Evolutionary conservation across 2,888 invertebrate species (phyloP).

Genomic region (Euclidia mi): DNA sequence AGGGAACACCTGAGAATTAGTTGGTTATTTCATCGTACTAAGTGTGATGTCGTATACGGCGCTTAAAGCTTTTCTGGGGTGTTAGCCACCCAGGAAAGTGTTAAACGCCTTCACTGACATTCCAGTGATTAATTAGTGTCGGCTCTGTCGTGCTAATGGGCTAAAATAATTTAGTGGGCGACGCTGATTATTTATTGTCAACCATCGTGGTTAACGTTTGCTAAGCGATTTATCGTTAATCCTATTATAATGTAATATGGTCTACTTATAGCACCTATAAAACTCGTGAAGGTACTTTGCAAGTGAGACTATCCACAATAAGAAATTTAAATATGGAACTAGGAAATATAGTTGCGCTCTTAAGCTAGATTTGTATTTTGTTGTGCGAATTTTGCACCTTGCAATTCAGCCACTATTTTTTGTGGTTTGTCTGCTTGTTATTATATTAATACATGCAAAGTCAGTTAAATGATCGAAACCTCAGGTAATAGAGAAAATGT

Average conservation of each 20-base stretch:
- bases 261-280: constrained; percentile 27
- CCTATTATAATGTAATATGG: constrained; percentile 41
- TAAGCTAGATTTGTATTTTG: too few species aligned
- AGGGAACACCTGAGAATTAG: constrained; percentile 26
- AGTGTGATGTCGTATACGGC: constrained; percentile 44
- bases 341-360: too few species aligned
- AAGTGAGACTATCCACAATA: background rate
- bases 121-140: constrained; percentile 87
- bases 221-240: constrained; percentile 75
- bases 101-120: constrained; percentile 86
- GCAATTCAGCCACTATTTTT: too few species aligned
- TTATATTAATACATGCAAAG: too few species aligned
- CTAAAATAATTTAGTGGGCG: constrained; percentile 88
- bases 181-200: constrained; percentile 82
- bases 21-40: constrained; percentile 38
- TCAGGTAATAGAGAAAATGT: too few species aligned
- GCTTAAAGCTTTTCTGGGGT: constrained; percentile 53
- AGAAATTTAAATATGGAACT: background rate
- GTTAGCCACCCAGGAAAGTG: constrained; percentile 75
- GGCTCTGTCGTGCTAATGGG: constrained; percentile 84
- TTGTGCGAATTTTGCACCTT: too few species aligned
- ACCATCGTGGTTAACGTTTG: constrained; percentile 64
- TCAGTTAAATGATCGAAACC: too few species aligned
- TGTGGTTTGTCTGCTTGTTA: too few species aligned
- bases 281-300: constrained; percentile 19